Evolutionary conservation across 2,797 vertebrate genomes (phyloP), one percentile per base, ranked within the genome.

Genomic region (Urocyon cinereoargenteus): DNA sequence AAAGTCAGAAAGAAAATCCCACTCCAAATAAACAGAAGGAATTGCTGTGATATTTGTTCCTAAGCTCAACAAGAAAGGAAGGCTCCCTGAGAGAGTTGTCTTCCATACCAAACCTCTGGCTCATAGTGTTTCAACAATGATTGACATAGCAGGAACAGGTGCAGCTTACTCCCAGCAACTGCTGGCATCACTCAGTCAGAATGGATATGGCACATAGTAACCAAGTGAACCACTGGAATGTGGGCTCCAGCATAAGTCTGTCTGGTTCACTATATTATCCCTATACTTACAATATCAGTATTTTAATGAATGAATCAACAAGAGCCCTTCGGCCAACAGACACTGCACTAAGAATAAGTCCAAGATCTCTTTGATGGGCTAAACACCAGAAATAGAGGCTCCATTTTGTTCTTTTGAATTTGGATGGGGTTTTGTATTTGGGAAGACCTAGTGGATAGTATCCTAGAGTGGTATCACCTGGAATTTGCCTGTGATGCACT

Each of bases 61-160:
- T 92, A 95, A 97, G 53, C 64, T 70, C 87, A 91, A 62, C 55
- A 94, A 89, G 88, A 95, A 97, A 77, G 78, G 75, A 86, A 92
- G 64, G 6, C 53, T 96, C 89, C 87, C 62, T 11, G 10, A 85
- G 88, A 70, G 91, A 93, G 62, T 4, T 78, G 68, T 78, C 66
- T 70, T 96, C 96, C 72, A 86, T 64, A 83, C 61, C 87, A 84
- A 95, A 86, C 19, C 72, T 92, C 94, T 96, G 97, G 90, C 59
- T 97, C 87, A 73, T 8, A 73, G 78, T 15, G 40, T 53, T 89
- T 89, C 82, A 51, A 4, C 70, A 94, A 59, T 84, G 79, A 91
- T 11, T 91, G 92, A 92, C 11, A 53, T 0, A 86, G 87, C n/a
- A 95, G 92, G 57, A 87, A 95, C 97, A 98, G 97, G 92, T 96